Conservation (phyloP, 1,140 invertebrate species). For the Drosophila grimshawi region DNA sequence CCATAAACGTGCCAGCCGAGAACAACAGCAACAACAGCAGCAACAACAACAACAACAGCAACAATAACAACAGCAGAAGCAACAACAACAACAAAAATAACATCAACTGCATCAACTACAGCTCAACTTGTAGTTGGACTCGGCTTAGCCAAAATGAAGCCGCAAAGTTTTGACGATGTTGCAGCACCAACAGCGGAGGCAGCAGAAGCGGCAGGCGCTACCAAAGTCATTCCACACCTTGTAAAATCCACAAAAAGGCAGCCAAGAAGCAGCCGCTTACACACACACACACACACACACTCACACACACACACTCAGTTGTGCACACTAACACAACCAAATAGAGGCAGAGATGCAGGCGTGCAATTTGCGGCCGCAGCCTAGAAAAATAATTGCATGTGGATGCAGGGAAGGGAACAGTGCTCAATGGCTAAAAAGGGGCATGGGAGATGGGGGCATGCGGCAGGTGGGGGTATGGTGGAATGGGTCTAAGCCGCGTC, state of each 20-base stretch:
- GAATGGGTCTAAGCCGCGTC: conserved; percentile 63
- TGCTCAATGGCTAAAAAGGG: conserved; percentile 27
- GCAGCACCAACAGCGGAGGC: conserved; percentile 23
- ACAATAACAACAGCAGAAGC: conserved; percentile 44
- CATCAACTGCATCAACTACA: not conserved
- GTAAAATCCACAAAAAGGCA: conserved; percentile 79
- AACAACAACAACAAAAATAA: conserved; percentile 16
- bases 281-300: conserved; percentile 27
- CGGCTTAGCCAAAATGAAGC: conserved; percentile 52
- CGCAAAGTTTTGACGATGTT: conserved; percentile 64
- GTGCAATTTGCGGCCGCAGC: conserved; percentile 77
- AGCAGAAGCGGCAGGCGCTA: conserved; percentile 63
- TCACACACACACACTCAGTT: conserved; percentile 2
- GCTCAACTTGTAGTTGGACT: conserved; percentile 30
- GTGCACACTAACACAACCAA: conserved; percentile 25
- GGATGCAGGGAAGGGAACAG: conserved; percentile 38
- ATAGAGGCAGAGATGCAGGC: conserved; percentile 48
- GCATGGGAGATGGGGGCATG: not conserved
- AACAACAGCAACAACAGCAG: conserved; percentile 18
- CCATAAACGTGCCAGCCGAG: conserved; percentile 71
- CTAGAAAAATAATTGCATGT: conserved; percentile 82
- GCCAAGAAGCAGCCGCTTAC: conserved; percentile 54
- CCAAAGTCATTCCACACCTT: conserved; percentile 82
- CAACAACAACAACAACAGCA: conserved; percentile 37
- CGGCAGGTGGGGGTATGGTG: conserved; percentile 10